phyloP scores from a whole-genome alignment of 1,140 invertebrate species.

The Bathynomus jamesi region DNA sequence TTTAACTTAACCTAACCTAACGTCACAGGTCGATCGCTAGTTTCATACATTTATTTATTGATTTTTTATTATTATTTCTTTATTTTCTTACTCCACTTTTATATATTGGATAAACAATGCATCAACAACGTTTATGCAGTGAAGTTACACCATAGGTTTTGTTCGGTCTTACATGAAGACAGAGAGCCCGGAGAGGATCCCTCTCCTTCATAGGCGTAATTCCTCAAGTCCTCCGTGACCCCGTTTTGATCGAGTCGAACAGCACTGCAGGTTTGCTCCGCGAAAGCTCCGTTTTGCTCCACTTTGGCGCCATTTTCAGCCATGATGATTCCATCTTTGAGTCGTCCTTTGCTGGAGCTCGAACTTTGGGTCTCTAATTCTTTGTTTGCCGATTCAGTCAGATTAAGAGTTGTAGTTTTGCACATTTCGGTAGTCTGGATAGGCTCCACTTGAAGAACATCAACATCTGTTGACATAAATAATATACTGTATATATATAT shows the following conservation, averaged over 20 bases:
- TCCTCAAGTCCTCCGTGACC: constrained; percentile 45
- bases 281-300: not conserved
- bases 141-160: too few relatives aligned
- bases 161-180: constrained; percentile 42
- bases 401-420: not conserved
- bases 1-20: too few relatives aligned
- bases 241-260: not conserved
- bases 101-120: too few relatives aligned
- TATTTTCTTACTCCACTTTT: too few relatives aligned
- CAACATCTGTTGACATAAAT: too few relatives aligned
- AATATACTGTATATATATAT: not conserved
- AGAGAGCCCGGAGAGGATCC: constrained; percentile 48
- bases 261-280: not conserved
- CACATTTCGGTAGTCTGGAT: not conserved
- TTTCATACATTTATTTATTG: too few relatives aligned
- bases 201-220: constrained; percentile 50
- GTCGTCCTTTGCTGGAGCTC: not conserved
- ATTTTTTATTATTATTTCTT: too few relatives aligned
- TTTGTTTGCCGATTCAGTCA: not conserved
- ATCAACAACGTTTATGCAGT: too few relatives aligned
- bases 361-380: not conserved
- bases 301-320: not conserved
- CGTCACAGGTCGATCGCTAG: too few relatives aligned
- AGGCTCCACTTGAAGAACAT: not conserved
- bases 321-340: not conserved